Evolutionary conservation across 2,888 invertebrate species (phyloP), one percentile per base, ranked within the genome.

Genomic region (Nephrotoma appendiculata): DNA sequence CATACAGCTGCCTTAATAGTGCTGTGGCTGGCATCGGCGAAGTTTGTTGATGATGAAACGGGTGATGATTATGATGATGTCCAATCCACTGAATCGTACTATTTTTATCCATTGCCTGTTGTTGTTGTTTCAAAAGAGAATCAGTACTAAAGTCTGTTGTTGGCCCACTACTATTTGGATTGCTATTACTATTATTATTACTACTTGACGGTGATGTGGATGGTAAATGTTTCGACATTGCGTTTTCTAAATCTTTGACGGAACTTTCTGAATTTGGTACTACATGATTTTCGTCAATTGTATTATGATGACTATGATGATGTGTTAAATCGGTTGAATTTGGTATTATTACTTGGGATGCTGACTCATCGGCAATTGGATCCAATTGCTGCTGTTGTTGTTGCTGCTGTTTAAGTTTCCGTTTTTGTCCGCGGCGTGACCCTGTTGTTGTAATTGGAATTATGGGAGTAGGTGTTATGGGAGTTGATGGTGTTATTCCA

Each of bases 11-110:
- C 42, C 98, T 93, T 7, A 98, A 92, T 31, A 98, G 93, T 0
- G 98, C 97, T 0, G 98, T 97, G 0, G 98, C 98, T 0, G 98
- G 97, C 88, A 98, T 94, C 0, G 94, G 93, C 19, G 92, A 91
- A 1, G 91, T 90, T 0, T 94, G 93, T 11, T 93, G 92, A 12
- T 93, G 92, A 89, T 94, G 94, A 84, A 90, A 90, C 12, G 88
- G 89, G 88, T 93, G 93, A 88, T 94, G 90, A 87, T 91, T 91
- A 89, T 93, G 95, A 89, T 96, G 96, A 0, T 96, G 95, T 0
- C 98, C 98, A 88, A 98, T 97, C 98, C 98, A 98, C 90, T 98
- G 98, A 89, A 98, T 98, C 6, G 97, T 96, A 83, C 95, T 95
- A 87, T 91, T 90, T 88, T 91, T 92, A 87, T 91, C 91, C 43